Conservation (phyloP, 1,140 invertebrate genomes). For the Ephestia elutella region DNA sequence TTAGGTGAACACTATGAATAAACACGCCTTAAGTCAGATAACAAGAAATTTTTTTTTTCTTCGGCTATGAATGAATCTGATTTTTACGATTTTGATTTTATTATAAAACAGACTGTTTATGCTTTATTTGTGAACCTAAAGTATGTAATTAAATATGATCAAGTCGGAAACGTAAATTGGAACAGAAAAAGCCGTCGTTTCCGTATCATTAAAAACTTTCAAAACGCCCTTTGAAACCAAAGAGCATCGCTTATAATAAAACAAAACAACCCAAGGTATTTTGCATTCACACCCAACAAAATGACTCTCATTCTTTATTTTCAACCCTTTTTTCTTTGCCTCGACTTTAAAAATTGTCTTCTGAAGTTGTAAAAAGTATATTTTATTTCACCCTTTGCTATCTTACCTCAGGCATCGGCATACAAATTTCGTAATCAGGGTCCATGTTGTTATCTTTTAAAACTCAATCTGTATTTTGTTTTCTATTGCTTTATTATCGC, state of each 20-base stretch:
- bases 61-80: too few species aligned
- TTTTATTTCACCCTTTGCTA: constrained; percentile 5
- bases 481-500: too few species aligned
- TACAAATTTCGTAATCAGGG: constrained; percentile 5
- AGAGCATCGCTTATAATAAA: neutral
- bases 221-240: neutral
- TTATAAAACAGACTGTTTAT: too few species aligned
- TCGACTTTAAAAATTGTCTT: neutral
- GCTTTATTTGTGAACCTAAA: too few species aligned
- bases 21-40: too few species aligned
- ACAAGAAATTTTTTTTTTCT: too few species aligned
- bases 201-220: neutral
- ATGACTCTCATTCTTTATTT: neutral
- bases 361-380: neutral
- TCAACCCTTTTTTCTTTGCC: neutral
- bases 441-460: neutral
- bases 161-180: too few species aligned
- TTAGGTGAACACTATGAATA: too few species aligned
- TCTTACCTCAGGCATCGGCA: constrained; percentile 3
- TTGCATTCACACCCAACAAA: neutral
- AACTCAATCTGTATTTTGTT: neutral
- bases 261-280: constrained; percentile 2
- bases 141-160: neutral
- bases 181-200: neutral
- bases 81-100: too few species aligned